Percentiles rank a stretch among this genome's conserved stretches.
These are phyloP conservation scores for Turritopsis rubra DNA, from an alignment of 30 jellyfish, hydroid and myxozoan species.

Conservation along the genomic window DNA sequence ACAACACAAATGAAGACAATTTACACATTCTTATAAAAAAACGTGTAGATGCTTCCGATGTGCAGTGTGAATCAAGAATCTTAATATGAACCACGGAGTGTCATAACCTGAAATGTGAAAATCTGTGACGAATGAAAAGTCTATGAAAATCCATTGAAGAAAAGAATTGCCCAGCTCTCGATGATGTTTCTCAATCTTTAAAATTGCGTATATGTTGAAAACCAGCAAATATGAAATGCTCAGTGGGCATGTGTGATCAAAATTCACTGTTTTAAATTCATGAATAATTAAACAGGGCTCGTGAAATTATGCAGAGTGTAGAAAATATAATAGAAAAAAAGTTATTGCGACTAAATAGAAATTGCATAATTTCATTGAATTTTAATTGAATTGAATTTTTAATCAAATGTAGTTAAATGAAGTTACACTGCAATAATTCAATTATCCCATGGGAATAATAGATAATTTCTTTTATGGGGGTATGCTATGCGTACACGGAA, in stretches of 20 bases:
- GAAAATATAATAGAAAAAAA: too few relatives aligned
- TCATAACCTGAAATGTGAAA: too few relatives aligned
- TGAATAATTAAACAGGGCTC: background rate
- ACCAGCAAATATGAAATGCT: background rate
- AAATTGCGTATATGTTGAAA: background rate
- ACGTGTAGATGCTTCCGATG: too few relatives aligned
- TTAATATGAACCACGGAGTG: too few relatives aligned
- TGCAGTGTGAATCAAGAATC: too few relatives aligned
- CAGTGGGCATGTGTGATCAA: background rate
- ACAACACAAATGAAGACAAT: too few relatives aligned
- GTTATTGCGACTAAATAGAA: background rate
- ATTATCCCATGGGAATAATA: too few relatives aligned
- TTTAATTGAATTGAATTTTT: background rate
- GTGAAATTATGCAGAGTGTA: background rate
- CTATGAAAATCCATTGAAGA: too few relatives aligned
- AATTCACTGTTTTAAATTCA: background rate
- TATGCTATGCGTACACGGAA: conserved; percentile 34
- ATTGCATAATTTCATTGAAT: background rate
- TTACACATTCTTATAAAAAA: too few relatives aligned
- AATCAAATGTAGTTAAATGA: background rate
- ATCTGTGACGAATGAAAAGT: too few relatives aligned
- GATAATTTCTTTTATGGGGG: conserved; percentile 3
- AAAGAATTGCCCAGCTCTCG: too few relatives aligned
- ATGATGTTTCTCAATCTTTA: background rate
- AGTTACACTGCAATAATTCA: background rate